Base-by-base conservation (phyloP, 1,140 invertebrate species). In the Caligus rogercresseyi region DNA sequence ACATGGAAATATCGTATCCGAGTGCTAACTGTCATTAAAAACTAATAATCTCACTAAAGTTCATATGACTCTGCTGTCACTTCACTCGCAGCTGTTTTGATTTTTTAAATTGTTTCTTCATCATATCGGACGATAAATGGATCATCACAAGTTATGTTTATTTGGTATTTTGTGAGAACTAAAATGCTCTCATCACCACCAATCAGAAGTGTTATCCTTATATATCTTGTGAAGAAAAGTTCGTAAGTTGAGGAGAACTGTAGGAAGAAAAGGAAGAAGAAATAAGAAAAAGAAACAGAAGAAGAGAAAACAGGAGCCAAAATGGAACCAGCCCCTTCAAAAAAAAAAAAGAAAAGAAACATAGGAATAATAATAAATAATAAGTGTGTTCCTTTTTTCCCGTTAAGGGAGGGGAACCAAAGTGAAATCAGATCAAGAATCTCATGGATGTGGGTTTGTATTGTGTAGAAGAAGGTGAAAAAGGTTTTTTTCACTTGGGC, bases 371-470 rank as follows among this genome's bases (percentile, higher is more conserved):
- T 43, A 43, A 43, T n/a, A n/a, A 43, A 11, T 43, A 11, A 43
- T 43, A 43, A 43, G n/a, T 11, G n/a, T 43, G n/a, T 7, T 43
- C 7, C n/a, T 43, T 43, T 43, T 43, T 43, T 43, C 31, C 31
- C 31, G 31, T 43, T 43, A 43, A 43, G 31, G 31, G n/a, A 43
- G 7, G n/a, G 31, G n/a, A 43, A 11, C 7, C 31, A 43, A 43
- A 43, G 31, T 43, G 31, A 43, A 43, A 66, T 55, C 65, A 68
- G 19, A 67, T 66, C 54, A 67, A 64, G 61, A n/a, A n/a, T n/a
- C n/a, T n/a, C n/a, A n/a, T n/a, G n/a, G n/a, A n/a, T n/a, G n/a
- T n/a, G n/a, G n/a, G n/a, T n/a, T n/a, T n/a, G n/a, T n/a, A n/a
- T n/a, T n/a, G n/a, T n/a, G n/a, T n/a, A n/a, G n/a, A n/a, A n/a